A percentile compares a stretch with the other conserved stretches of the same genome.
Conservation (phyloP, 2,888 invertebrate genomes). For the Hoplodrina ambigua region DNA sequence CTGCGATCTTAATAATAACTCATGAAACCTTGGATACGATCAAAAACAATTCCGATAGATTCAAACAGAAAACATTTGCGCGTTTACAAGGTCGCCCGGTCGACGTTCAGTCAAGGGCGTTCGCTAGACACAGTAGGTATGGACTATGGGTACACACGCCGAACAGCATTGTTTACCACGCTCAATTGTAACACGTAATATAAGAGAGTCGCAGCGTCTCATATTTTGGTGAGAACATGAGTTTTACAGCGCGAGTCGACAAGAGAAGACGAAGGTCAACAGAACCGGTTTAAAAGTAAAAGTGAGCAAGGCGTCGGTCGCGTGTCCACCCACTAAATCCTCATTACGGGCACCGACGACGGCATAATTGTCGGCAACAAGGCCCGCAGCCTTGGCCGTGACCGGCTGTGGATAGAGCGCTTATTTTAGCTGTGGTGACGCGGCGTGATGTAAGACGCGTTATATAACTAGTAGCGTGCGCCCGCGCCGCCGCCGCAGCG, state of each 20-base stretch:
- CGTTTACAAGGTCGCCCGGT: conserved; percentile 87
- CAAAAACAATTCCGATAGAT: conserved; percentile 81
- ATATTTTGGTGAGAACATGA: conserved; percentile 55
- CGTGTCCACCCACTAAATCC: conserved; percentile 89
- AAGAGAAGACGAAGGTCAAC: conserved; percentile 79
- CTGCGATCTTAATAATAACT: conserved; percentile 57
- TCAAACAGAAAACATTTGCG: conserved; percentile 85
- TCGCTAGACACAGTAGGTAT: conserved; percentile 82
- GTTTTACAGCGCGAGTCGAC: conserved; percentile 49
- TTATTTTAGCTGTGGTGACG: conserved; percentile 88
- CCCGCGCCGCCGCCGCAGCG: conserved; percentile 72
- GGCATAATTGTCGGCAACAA: conserved; percentile 85
- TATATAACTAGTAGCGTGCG: conserved; percentile 83
- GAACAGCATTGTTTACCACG: conserved; percentile 74
- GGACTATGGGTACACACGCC: conserved; percentile 68
- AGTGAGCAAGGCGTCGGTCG: conserved; percentile 81
- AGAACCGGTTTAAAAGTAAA: conserved; percentile 89
- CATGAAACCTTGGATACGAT: conserved; percentile 67
- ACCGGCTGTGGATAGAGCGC: conserved; percentile 86
- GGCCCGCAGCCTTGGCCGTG: conserved; percentile 89
- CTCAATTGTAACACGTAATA: conserved; percentile 54
- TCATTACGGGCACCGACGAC: conserved; percentile 83
- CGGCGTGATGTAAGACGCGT: conserved; percentile 85
- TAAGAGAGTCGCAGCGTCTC: conserved; percentile 45
- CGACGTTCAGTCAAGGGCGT: conserved; percentile 88